Base-by-base conservation (phyloP, 2,113 vertebrate genomes). In the Fulica atra region DNA sequence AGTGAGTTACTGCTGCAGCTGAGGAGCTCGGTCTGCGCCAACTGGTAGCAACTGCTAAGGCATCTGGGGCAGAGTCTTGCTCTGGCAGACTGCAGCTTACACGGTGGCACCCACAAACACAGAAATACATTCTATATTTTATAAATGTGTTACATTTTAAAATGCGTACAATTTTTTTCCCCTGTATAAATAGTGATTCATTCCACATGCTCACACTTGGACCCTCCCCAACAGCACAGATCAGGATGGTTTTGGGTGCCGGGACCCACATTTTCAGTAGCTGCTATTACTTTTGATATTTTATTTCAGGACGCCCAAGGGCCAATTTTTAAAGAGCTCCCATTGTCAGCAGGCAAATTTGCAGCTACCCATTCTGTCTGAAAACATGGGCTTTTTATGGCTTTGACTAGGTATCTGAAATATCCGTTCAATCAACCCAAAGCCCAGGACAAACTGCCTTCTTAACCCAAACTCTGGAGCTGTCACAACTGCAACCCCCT, bases 81-180 rank as follows among this genome's bases (percentile, higher is more conserved):
- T 48, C 72, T 3, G 33, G 29, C 5, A 11, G 54, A 65, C 29
- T n/a, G 61, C 38, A 10, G 29, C 26, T 17, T 16, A 25, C 1
- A 56, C 0, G 0, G 60, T 44, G 76, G 70, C 57, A 81, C 8
- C 51, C 70, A 6, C 4, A 13, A 82, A 13, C 24, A n/a, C 0
- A 3, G 28, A 71, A 92, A 10, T 13, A 29, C 11, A 11, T 48
- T 64, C 31, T 5, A 1, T 63, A 23, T 33, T 38, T 84, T 61
- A 69, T 6, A 60, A 69, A 61, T 0, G 1, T 29, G 17, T n/a
- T 35, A 3, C 5, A 31, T 77, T 53, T 73, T 1, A 46, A 89
- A 90, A n/a, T 5, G n/a, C 13, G 20, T 35, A 29, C 16, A 2
- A 1, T 16, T 63, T 76, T 46, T 63, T 82, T 53, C 57, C 64